Conservation (phyloP, 1,140 invertebrate species). For the Centruroides sculpturatus region DNA sequence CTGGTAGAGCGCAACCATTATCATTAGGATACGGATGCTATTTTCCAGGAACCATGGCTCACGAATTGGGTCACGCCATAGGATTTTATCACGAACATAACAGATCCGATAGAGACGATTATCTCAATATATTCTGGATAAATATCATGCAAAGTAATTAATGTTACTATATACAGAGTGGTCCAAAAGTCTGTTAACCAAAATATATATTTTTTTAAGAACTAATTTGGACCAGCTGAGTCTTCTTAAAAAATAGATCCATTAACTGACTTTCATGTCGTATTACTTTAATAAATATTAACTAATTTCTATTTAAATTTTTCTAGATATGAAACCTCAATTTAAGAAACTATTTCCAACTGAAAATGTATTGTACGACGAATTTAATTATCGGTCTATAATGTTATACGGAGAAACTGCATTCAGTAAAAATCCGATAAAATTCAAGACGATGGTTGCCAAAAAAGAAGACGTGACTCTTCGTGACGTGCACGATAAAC, state of each 20-base stretch:
- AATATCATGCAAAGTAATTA: not conserved
- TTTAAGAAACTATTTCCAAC: not conserved
- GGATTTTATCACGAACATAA: slow-evolving; percentile 20
- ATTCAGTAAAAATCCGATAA: not conserved
- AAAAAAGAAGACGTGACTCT: not conserved
- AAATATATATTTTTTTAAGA: no score
- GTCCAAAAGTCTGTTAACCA: no score
- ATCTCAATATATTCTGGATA: not conserved
- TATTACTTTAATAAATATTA: no score
- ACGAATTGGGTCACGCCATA: slow-evolving; percentile 17
- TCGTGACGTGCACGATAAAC: not conserved
- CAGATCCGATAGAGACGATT: slow-evolving; percentile 17
- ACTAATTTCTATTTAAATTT: no score
- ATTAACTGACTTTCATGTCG: no score
- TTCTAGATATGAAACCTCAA: no score
- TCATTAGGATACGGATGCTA: no score
- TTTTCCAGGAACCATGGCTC: not conserved
- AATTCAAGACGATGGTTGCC: not conserved
- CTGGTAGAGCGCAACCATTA: no score
- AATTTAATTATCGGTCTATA: not conserved
- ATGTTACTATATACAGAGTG: no score
- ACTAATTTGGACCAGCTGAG: no score
- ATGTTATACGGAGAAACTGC: not conserved
- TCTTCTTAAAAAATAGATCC: no score
- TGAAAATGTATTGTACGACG: not conserved